A percentile compares a stretch with the other conserved stretches of the same genome.
Conservation (phyloP, 2,888 invertebrate genomes). For the Prenolepis imparis region DNA sequence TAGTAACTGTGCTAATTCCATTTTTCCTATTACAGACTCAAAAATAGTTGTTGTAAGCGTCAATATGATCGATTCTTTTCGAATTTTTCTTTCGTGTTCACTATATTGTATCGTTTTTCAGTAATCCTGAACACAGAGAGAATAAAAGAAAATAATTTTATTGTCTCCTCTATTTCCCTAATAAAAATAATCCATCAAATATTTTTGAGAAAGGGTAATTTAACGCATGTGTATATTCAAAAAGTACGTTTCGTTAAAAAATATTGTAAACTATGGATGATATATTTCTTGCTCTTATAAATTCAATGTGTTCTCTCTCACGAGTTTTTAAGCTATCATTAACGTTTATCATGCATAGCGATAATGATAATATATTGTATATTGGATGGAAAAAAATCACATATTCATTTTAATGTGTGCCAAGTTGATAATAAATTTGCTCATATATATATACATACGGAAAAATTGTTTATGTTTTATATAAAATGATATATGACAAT, state of each 20-base stretch:
- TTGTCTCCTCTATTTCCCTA: neutral
- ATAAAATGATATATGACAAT: neutral
- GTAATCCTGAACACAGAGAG: neutral
- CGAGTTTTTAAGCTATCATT: neutral
- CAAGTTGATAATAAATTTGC: neutral
- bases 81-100: conserved; percentile 1
- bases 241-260: neutral
- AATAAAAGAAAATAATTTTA: neutral
- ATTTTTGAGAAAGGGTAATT: neutral
- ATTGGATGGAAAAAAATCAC: neutral
- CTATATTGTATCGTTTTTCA: neutral
- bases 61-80: conserved; percentile 1
- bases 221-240: neutral
- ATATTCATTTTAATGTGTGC: neutral
- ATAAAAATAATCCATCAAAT: neutral
- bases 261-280: neutral
- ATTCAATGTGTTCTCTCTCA: neutral
- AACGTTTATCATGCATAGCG: neutral
- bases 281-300: neutral
- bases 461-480: neutral
- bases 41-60: conserved; percentile 21
- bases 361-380: neutral
- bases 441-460: neutral
- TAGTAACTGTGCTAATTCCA: conserved; percentile 33
- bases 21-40: conserved; percentile 16